Base-by-base conservation (phyloP, 2,888 invertebrate genomes). In the Halictus ligatus region DNA sequence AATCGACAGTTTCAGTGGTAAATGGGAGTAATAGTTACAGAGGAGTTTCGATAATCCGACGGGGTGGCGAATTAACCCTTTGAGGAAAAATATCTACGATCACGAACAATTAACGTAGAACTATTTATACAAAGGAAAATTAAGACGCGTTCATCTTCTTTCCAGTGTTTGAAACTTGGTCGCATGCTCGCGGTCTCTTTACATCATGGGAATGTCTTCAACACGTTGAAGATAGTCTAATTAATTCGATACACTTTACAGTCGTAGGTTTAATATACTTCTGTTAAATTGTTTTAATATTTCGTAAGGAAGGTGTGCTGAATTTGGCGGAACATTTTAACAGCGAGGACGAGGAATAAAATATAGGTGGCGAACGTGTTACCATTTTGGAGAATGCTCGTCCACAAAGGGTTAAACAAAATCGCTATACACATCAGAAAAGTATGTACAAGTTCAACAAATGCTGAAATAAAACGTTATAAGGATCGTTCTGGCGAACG, bases 41-140 rank as follows among this genome's bases (percentile, higher is more conserved):
- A 46, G 73, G 73, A 48, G 48, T 73, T 29, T 73, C 73, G 73
- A 73, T 73, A 48, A 73, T 46, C 73, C 43, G 46, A 0, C 1
- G 46, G n/a, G 15, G 1, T 25, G 21, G 13, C 2, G 35, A 18
- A 67, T 67, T 64, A 15, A 64, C 64, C 64, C 64, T 29, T 64
- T 29, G 29, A 15, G 64, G 64, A 64, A 13, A 29, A 29, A 25
- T 25, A 25, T 60, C 6, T 60, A 35, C 35, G 35, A 35, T 35
- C 35, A 25, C 25, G 0, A 25, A 54, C 21, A 54, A 21, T 2
- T 8, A n/a, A 54, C 21, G 13, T 46, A 1, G 43, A 46, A 46
- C 46, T 1, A 46, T 46, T 46, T 46, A 3, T 13, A 46, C 46
- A 12, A 13, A 12, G 2, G 13, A 46, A 46, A 46, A 46, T 46